These are phyloP conservation scores for Lutjanus erythropterus DNA, from an alignment of 2,113 vertebrate species.

Conservation along the genomic window DNA sequence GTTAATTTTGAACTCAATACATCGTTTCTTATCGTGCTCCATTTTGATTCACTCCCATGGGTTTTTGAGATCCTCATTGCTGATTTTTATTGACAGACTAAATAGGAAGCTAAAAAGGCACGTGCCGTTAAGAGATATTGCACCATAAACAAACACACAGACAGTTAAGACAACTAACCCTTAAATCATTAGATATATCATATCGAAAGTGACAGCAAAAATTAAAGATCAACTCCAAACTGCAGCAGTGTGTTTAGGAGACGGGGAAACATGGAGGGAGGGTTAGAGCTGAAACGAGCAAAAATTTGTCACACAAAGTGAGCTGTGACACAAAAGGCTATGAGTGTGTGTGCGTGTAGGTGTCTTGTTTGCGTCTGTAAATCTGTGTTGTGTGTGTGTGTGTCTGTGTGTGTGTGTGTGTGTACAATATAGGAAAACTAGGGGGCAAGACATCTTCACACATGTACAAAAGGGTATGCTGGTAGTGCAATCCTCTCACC, in stretches of 20 bases:
- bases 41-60: conserved; percentile 76
- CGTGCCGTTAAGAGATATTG: conserved; percentile 84
- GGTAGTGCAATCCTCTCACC: conserved; percentile 86
- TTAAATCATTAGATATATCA: conserved; percentile 77
- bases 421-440: conserved; percentile 62
- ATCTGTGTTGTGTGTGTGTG: conserved; percentile 12
- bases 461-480: conserved; percentile 84
- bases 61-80: conserved; percentile 72
- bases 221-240: conserved; percentile 72
- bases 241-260: conserved; percentile 77
- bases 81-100: conserved; percentile 81
- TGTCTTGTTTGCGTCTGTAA: too few species aligned
- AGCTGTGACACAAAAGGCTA: conserved; percentile 66
- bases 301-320: conserved; percentile 60
- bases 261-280: conserved; percentile 66
- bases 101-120: conserved; percentile 88
- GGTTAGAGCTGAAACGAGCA: conserved; percentile 75
- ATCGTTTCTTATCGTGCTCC: conserved; percentile 79
- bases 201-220: conserved; percentile 73
- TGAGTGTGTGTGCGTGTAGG: conserved; percentile 30
- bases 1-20: conserved; percentile 69
- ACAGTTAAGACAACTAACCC: conserved; percentile 79
- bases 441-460: conserved; percentile 80
- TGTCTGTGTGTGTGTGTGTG: conserved; percentile 54
- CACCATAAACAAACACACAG: conserved; percentile 85